phyloP scores from a whole-genome alignment of 2,113 vertebrate genomes.

The Ascaphus truei region DNA sequence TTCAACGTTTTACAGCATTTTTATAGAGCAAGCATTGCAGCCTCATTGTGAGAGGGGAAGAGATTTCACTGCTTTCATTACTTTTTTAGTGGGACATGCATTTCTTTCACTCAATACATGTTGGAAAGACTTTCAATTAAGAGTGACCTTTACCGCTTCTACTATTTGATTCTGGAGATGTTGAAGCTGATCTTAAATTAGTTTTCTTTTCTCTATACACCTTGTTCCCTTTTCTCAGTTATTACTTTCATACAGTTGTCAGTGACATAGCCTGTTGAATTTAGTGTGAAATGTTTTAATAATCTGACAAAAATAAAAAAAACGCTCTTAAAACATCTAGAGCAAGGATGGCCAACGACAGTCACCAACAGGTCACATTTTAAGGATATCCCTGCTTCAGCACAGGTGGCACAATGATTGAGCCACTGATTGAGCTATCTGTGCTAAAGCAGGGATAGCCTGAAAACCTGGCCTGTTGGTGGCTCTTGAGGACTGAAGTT shows the following conservation, averaged over 20 bases:
- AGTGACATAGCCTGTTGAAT: not conserved
- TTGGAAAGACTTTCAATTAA: constrained; percentile 53
- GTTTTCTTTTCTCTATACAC: constrained; percentile 34
- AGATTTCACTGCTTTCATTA: constrained; percentile 4
- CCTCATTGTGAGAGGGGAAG: not conserved
- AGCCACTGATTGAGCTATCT: no score
- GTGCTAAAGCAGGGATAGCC: no score
- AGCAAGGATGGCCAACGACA: no score
- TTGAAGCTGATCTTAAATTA: constrained; percentile 46
- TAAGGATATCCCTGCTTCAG: no score
- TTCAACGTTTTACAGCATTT: not conserved
- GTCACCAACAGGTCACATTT: no score
- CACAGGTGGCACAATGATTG: no score
- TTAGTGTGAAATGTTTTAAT: constrained; percentile 40
- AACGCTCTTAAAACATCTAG: no score
- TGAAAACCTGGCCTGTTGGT: no score
- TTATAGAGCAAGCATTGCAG: not conserved
- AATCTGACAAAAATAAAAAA: constrained; percentile 37
- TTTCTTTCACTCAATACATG: constrained; percentile 37
- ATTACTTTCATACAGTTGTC: constrained; percentile 40
- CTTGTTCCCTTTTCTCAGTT: constrained; percentile 42
- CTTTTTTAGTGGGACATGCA: constrained; percentile 19
- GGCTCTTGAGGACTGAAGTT: no score
- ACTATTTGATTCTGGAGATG: constrained; percentile 38
- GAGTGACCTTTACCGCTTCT: constrained; percentile 46